Evolutionary conservation across 2,113 vertebrate species (phyloP), one percentile per base, ranked within the genome.

Genomic region (Leucoraja erinaceus): DNA sequence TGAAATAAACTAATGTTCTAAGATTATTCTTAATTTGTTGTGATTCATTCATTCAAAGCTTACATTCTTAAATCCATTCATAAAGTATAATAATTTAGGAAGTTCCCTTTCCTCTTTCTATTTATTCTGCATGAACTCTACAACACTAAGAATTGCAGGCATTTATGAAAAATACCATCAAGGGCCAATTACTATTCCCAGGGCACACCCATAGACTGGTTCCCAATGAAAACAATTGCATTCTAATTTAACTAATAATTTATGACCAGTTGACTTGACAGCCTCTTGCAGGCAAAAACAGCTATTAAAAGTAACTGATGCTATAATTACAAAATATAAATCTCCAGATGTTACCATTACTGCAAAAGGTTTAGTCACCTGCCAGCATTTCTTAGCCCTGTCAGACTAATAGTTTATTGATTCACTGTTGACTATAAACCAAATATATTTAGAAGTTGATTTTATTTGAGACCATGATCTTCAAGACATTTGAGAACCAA

Each of bases 31-130:
- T 16, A 72, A 72, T 72, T 72, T 72, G 70, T 5, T 20, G 70
- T 72, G 70, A 72, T 22, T 72, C 18, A 20, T 72, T 72, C 20
- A 72, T 72, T 28, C 68, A 91, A 91, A 91, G 66, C 25, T 91
- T 68, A 74, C 90, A 88, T 88, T 88, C 90, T 72, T 91, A 91
- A 91, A 91, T 74, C 68, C 90, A 88, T 63, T 63, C 83, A 88
- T n/a, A 91, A 91, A 74, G 38, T 74, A 70, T 91, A 5, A 9
- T 72, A 18, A 91, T 90, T 9, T 47, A 72, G 31, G 47, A 91
- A 91, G 38, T 54, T 91, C n/a, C 4, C 5, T n/a, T 88, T 88
- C 59, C 28, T 63, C 12, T n/a, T 63, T 6, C 28, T 63, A 28
- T 61, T 63, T 88, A 83, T 72, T 54, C 38, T 54, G 63, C 68